phyloP scores from a whole-genome alignment of 2,888 invertebrate genomes.

The Andrena hattorfiana region DNA sequence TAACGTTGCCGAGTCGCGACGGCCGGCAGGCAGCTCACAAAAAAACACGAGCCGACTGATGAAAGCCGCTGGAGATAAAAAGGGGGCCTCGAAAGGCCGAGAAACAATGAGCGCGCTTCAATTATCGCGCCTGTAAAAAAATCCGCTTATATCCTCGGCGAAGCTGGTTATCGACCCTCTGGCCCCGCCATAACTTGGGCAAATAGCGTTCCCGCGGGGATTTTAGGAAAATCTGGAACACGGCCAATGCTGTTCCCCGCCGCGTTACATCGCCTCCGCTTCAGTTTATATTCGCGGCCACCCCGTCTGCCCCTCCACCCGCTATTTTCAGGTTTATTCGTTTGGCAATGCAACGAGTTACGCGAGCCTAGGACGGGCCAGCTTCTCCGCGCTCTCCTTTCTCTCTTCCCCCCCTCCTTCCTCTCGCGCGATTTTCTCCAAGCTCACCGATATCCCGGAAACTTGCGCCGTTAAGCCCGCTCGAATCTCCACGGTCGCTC shows the following conservation, averaged over 20 bases:
- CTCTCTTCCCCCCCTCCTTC: background rate
- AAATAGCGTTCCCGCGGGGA: constrained; percentile 66
- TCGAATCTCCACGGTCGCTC: background rate
- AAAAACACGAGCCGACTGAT: constrained; percentile 36
- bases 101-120: constrained; percentile 70
- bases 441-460: constrained; percentile 1
- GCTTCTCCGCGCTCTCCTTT: background rate
- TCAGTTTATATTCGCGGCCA: constrained; percentile 38
- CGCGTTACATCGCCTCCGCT: constrained; percentile 48
- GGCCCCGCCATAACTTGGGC: constrained; percentile 60
- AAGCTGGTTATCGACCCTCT: constrained; percentile 77
- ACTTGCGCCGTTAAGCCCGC: constrained; percentile 3
- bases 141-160: constrained; percentile 75
- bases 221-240: constrained; percentile 76
- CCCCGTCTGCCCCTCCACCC: background rate
- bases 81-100: constrained; percentile 38
- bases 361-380: constrained; percentile 1
- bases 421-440: background rate
- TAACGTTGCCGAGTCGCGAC: constrained; percentile 58
- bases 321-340: constrained; percentile 56
- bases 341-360: constrained; percentile 45
- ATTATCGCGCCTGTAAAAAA: constrained; percentile 71
- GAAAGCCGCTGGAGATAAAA: constrained; percentile 47
- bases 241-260: constrained; percentile 68
- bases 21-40: constrained; percentile 31